A percentile compares a stretch with the other conserved stretches of the same genome.
phyloP scores from a whole-genome alignment of 37 sponge, comb jelly and placozoan species.

The Mnemiopsis leidyi region DNA sequence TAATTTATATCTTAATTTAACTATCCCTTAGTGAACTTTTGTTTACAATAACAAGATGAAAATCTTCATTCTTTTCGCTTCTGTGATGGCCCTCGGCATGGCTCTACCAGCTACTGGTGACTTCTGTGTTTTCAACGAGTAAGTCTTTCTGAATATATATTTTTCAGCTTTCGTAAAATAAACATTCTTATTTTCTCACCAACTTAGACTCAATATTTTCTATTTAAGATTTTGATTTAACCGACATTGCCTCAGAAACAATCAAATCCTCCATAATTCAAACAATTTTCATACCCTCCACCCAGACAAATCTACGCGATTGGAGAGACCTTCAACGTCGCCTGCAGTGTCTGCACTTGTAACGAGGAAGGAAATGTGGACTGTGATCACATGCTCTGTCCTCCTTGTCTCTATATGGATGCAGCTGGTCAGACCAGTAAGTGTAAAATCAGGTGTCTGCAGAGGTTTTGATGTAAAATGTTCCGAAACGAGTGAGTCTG shows the following conservation, averaged over 20 bases:
- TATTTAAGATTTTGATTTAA: no score
- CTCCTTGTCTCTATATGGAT: conserved; percentile 2
- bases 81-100: not conserved
- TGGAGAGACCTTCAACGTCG: not conserved
- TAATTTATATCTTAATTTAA: no score
- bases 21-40: not conserved
- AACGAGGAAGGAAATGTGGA: not conserved
- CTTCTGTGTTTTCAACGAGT: not conserved
- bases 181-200: not conserved
- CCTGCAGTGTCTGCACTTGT: not conserved
- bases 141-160: not conserved
- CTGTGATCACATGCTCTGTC: not conserved
- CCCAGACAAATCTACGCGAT: not conserved
- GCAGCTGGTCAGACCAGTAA: not conserved
- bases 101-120: not conserved
- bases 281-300: no score
- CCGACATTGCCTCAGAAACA: no score
- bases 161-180: not conserved
- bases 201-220: no score
- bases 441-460: no score
- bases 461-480: no score
- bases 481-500: no score
- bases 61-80: not conserved
- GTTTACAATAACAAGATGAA: not conserved
- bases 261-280: no score